Conservation (phyloP, 2,113 vertebrate species). For the Prunella fulvescens region DNA sequence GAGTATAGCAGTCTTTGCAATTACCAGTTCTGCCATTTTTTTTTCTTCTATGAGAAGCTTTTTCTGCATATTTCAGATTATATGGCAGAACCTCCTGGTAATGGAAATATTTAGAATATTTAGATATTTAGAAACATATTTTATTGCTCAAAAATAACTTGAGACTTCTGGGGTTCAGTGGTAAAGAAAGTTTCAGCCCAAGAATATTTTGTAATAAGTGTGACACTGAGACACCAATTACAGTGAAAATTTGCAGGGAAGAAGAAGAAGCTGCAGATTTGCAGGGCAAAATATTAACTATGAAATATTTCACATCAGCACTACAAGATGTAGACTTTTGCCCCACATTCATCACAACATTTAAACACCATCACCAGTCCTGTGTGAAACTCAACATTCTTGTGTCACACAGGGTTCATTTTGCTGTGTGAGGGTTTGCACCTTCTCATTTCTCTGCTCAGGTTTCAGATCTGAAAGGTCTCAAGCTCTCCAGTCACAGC, state of each 20-base stretch:
- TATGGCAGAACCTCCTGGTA: background rate
- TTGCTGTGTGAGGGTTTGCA: background rate
- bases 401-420: background rate
- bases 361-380: background rate
- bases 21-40: background rate
- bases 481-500: background rate
- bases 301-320: background rate
- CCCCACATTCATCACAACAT: background rate
- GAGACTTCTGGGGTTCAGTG: background rate
- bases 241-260: background rate
- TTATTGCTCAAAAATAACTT: background rate
- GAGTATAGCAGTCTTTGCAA: background rate
- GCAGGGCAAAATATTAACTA: background rate
- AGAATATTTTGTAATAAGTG: background rate
- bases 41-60: background rate
- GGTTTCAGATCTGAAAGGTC: constrained; percentile 26
- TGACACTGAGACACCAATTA: background rate
- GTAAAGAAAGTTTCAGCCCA: background rate
- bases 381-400: background rate
- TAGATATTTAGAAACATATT: background rate
- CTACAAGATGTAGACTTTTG: background rate
- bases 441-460: constrained; percentile 16
- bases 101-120: background rate
- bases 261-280: background rate
- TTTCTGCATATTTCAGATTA: background rate